Evolutionary conservation across 2,888 invertebrate genomes (phyloP).

Genomic region (Tinea pellionella): DNA sequence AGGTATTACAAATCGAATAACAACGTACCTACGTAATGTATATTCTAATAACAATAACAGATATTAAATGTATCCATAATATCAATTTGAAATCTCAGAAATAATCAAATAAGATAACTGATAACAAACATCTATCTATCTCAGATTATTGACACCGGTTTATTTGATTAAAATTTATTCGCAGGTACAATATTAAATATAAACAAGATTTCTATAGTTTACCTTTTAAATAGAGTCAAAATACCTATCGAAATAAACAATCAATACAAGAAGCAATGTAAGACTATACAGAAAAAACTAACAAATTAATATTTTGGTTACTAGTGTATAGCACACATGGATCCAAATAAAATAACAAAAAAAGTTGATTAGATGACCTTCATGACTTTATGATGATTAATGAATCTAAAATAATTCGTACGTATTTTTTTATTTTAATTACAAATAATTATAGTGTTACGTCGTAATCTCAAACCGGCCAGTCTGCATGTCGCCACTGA

Average conservation of each 20-base stretch:
- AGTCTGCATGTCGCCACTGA: slow-evolving; percentile 1
- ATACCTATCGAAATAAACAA: too few relatives aligned
- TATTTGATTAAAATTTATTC: background rate
- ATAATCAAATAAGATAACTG: background rate
- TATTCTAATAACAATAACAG: background rate
- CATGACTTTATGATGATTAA: too few relatives aligned
- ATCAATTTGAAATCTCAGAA: background rate
- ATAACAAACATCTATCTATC: background rate
- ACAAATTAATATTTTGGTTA: too few relatives aligned
- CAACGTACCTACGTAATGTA: background rate
- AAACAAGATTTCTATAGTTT: background rate
- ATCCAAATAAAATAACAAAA: too few relatives aligned
- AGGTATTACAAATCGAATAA: too few relatives aligned
- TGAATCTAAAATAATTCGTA: background rate
- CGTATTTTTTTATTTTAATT: background rate
- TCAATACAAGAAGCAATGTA: too few relatives aligned
- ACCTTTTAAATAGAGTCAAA: too few relatives aligned
- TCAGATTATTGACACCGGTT: background rate
- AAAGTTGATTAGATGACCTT: too few relatives aligned
- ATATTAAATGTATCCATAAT: background rate
- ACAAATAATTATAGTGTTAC: background rate
- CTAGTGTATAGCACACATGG: too few relatives aligned
- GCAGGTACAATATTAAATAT: background rate
- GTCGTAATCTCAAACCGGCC: background rate
- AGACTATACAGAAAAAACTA: too few relatives aligned